phyloP scores from a whole-genome alignment of 2,113 vertebrate genomes.

The Zeus faber region DNA sequence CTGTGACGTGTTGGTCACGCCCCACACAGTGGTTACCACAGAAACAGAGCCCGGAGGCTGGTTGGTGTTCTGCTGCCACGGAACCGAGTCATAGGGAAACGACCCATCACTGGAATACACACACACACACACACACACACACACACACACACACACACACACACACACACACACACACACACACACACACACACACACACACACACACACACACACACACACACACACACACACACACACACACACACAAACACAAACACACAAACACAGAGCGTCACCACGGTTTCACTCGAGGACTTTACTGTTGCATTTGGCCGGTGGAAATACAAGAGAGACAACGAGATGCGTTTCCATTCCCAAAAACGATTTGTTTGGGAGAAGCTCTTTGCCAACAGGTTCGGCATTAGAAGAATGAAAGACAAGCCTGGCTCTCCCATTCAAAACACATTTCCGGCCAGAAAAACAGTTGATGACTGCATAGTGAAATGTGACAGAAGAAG shows the following conservation, averaged over 20 bases:
- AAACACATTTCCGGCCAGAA: slow-evolving; percentile 34
- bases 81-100: slow-evolving; percentile 97
- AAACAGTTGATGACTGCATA: slow-evolving; percentile 26
- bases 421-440: slow-evolving; percentile 30
- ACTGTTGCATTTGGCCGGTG: slow-evolving; percentile 13
- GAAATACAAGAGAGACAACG: slow-evolving; percentile 3
- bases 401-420: slow-evolving; percentile 18
- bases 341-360: slow-evolving; percentile 14
- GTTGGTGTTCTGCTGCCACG: slow-evolving; percentile 97
- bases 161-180: neutral
- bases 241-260: slow-evolving; percentile 32
- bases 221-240: slow-evolving; percentile 34
- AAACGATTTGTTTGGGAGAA: slow-evolving; percentile 37
- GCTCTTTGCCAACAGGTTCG: slow-evolving; percentile 28
- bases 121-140: slow-evolving; percentile 34
- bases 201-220: neutral
- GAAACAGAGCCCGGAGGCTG: slow-evolving; percentile 97
- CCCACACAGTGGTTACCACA: slow-evolving; percentile 99
- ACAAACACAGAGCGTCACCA: slow-evolving; percentile 40
- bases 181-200: slow-evolving; percentile 1
- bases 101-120: slow-evolving; percentile 88
- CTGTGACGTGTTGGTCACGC: slow-evolving; percentile 98
- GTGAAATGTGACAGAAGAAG: slow-evolving; percentile 8
- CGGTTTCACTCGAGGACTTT: slow-evolving; percentile 34
- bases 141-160: neutral